These are phyloP conservation scores for Glareola pratincola DNA, from an alignment of 2,113 vertebrate species.

Conservation along the genomic window DNA sequence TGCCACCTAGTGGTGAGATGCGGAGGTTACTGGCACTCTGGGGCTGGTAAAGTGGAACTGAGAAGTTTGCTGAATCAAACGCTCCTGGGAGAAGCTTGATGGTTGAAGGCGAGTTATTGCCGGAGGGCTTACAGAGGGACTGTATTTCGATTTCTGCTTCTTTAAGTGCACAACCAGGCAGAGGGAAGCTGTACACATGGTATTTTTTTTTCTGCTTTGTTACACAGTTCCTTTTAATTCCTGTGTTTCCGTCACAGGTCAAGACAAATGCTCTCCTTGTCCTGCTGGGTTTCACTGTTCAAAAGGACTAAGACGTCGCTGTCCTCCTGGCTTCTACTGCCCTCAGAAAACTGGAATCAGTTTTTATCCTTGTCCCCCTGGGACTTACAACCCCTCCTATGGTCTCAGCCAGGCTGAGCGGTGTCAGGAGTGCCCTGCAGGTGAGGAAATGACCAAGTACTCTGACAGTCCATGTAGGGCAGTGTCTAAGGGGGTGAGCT, in stretches of 20 bases:
- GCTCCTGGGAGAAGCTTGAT: fast-evolving
- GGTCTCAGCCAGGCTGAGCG: constrained; percentile 76
- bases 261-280: constrained; percentile 76
- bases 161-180: neutral
- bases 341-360: constrained; percentile 67
- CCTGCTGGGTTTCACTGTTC: constrained; percentile 82
- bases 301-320: constrained; percentile 67
- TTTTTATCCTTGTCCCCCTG: constrained; percentile 79
- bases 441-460: constrained; percentile 36
- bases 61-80: neutral
- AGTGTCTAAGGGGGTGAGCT: neutral
- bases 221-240: neutral
- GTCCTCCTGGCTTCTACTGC: constrained; percentile 81
- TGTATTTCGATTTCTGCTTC: neutral
- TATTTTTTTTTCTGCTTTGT: neutral
- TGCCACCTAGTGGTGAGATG: neutral
- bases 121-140: neutral
- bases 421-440: constrained; percentile 83
- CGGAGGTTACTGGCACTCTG: neutral
- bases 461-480: fast-evolving
- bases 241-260: constrained; percentile 54
- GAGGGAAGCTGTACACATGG: fast-evolving
- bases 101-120: neutral
- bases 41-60: neutral
- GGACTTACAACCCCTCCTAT: constrained; percentile 76